These are phyloP conservation scores for Lepus townsendii DNA, from an alignment of 2,797 vertebrate genomes.

Conservation along the genomic window DNA sequence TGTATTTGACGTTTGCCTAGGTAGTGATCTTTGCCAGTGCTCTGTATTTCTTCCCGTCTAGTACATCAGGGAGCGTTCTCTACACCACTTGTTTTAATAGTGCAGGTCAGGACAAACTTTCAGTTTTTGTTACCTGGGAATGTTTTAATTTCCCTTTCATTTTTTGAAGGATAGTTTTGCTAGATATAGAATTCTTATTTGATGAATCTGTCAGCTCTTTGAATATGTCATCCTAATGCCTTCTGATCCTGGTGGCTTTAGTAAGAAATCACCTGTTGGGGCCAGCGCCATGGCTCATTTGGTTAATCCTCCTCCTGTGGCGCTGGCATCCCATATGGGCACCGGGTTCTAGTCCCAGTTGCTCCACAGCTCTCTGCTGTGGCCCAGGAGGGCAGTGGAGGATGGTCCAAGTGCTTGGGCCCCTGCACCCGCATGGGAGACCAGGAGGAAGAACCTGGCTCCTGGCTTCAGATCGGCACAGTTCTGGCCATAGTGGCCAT, in stretches of 20 bases:
- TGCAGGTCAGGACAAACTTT: constrained; percentile 16
- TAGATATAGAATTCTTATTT: constrained; percentile 55
- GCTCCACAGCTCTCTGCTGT: too few species aligned
- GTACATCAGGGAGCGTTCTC: neutral
- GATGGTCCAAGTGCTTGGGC: too few species aligned
- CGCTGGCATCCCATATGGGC: too few species aligned
- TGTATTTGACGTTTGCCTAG: neutral
- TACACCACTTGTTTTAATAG: neutral
- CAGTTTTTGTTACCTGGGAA: neutral
- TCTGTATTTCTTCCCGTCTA: constrained; percentile 18
- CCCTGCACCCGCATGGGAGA: too few species aligned
- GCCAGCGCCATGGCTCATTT: too few species aligned
- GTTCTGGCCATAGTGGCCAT: too few species aligned
- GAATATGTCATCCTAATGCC: neutral
- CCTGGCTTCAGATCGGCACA: too few species aligned
- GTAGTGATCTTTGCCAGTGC: neutral
- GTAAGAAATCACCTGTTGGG: neutral
- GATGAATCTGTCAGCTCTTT: neutral
- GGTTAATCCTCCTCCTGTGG: too few species aligned
- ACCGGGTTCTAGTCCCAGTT: too few species aligned
- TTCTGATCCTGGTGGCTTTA: neutral
- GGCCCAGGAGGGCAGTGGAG: too few species aligned
- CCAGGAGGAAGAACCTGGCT: too few species aligned
- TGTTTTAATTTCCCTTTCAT: neutral
- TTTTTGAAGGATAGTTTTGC: constrained; percentile 55